Conservation (phyloP, 2,797 vertebrate species). For the Champsocephalus gunnari region DNA sequence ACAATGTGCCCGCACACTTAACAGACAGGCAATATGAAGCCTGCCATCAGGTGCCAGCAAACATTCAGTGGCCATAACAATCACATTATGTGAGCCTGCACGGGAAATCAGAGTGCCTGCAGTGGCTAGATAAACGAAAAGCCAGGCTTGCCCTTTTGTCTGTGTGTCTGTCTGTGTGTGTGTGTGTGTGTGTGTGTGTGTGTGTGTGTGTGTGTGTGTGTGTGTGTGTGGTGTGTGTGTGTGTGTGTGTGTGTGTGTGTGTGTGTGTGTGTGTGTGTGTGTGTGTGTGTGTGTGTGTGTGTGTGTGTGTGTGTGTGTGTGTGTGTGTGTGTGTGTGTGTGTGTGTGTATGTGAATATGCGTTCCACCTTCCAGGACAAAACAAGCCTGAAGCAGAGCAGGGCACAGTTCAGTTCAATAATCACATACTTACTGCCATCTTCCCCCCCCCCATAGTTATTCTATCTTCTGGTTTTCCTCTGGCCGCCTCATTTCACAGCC, state of each 20-base stretch:
- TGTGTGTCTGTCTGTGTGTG: conserved; percentile 18
- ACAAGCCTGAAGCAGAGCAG: conserved; percentile 50
- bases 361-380: conserved; percentile 40
- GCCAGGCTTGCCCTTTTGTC: conserved; percentile 43
- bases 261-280: conserved; percentile 1
- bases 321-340: conserved; percentile 1
- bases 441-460: conserved; percentile 17
- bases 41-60: conserved; percentile 44
- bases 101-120: conserved; percentile 67
- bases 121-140: conserved; percentile 69
- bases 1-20: conserved; percentile 11
- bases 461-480: conserved; percentile 39
- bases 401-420: conserved; percentile 58
- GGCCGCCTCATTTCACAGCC: conserved; percentile 54
- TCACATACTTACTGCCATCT: conserved; percentile 41
- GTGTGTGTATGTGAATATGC: background rate
- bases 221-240: background rate
- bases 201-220: conserved; percentile 1
- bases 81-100: conserved; percentile 60
- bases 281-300: conserved; percentile 15
- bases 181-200: conserved; percentile 11
- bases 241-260: conserved; percentile 1
- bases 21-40: conserved; percentile 44
- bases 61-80: conserved; percentile 44
- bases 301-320: background rate